Base-by-base conservation (phyloP, 2,888 invertebrate species). In the Agrotis clavis region DNA sequence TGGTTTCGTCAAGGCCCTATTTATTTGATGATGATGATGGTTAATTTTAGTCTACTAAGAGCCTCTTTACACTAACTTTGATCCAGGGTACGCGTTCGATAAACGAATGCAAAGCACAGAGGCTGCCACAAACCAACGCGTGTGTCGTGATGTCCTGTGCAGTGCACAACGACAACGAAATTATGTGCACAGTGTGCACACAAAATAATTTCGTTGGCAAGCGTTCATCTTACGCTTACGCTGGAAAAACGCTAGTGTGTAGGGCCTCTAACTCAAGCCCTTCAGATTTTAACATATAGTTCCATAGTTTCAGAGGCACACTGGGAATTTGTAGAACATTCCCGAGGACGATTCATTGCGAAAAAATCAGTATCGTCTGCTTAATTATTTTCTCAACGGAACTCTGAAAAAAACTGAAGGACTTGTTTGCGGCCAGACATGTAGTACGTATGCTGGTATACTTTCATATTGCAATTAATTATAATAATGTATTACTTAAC, bases 261-360 rank as follows among this genome's bases (percentile, higher is more conserved):
- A 41, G 41, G 4, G 41, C 1, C 41, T 41, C 11, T 41, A 5
- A 41, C 41, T 9, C 41, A 41, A n/a, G 14, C n/a, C 21, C 25
- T 59, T 48, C 35, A 61, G 30, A 51, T 69, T 62, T 57, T 62
- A 57, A 70, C 19, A 1, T 16, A 16, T 19, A 18, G 21, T 77
- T 77, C n/a, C 5, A 62, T 19, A 77, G 78, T 77, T 74, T 35
- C 51, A 74, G 74, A 4, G 0, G 13, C 5, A 0, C 62, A 61
- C 56, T 19, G 45, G 11, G 18, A 16, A 13, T 0, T 48, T n/a
- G 4, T 47, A 18, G 35, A 6, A 47, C 35, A 56, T 14, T 59
- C 60, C 13, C 45, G 19, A 48, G 51, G 71, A 3, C 25, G 60
- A 1, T 18, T 50, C 6, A 1, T 54, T 1, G 5, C 47, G 11